Conservation (phyloP, 2,797 vertebrate genomes). For the Aphelocoma californica region DNA sequence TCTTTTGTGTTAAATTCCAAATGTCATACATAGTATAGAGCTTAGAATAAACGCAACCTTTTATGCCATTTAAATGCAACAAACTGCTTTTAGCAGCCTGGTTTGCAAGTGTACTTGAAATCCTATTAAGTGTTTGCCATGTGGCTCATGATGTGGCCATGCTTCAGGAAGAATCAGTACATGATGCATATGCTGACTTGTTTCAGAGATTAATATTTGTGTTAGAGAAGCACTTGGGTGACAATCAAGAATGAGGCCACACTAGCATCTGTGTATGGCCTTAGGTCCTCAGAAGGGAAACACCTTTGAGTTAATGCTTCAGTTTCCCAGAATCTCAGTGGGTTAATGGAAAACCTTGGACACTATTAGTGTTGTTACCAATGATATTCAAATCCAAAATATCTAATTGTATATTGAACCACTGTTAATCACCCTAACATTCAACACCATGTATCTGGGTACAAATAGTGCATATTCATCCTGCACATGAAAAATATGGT, state of each 20-base stretch:
- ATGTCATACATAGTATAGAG: neutral
- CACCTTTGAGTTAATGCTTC: neutral
- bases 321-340: neutral
- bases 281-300: neutral
- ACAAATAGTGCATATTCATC: neutral
- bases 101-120: constrained; percentile 7
- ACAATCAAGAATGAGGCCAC: neutral
- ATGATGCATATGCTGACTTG: neutral
- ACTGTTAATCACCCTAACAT: neutral
- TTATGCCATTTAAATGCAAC: constrained; percentile 22
- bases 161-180: neutral
- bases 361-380: neutral
- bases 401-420: neutral
- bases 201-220: neutral
- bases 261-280: neutral
- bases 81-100: neutral
- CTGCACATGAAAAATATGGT: neutral
- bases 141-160: neutral
- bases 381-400: neutral
- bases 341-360: neutral
- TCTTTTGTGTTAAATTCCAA: constrained; percentile 26
- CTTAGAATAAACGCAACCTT: constrained; percentile 43
- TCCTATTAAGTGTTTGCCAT: neutral
- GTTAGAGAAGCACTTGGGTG: neutral
- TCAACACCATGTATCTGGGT: neutral